Conservation (phyloP, 2,888 invertebrate species). For the Mamestra brassicae region DNA sequence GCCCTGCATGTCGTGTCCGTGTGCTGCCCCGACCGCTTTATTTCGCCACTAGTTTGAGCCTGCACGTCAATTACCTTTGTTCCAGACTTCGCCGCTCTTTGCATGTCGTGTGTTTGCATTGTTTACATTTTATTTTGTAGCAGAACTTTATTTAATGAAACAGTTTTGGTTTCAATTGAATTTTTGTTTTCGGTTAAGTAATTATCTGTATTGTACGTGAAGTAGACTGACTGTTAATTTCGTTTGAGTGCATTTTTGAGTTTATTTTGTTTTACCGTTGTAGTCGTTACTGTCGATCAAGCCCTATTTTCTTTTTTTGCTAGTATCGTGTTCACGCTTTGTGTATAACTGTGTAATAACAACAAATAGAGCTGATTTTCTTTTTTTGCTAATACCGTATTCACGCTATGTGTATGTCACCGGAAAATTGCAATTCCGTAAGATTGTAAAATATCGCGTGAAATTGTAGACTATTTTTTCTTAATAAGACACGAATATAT, state of each 20-base stretch:
- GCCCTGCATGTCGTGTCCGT: conserved; percentile 81
- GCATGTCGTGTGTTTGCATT: conserved; percentile 86
- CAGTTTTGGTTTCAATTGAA: conserved; percentile 67
- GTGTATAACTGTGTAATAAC: conserved; percentile 34
- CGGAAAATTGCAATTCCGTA: too few relatives aligned
- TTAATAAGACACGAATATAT: too few relatives aligned
- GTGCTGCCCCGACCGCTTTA: conserved; percentile 77
- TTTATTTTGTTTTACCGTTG: conserved; percentile 24
- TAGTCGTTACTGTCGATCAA: conserved; percentile 22
- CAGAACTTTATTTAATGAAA: conserved; percentile 72
- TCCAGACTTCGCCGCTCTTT: conserved; percentile 78
- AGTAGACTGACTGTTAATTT: conserved; percentile 63
- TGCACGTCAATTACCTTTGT: conserved; percentile 85
- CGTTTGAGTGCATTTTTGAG: conserved; percentile 61
- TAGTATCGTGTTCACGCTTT: conserved; percentile 45
- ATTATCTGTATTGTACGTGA: conserved; percentile 60
- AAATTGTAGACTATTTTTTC: too few relatives aligned
- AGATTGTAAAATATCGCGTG: too few relatives aligned
- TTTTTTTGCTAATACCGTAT: too few relatives aligned
- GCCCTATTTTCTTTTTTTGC: conserved; percentile 18
- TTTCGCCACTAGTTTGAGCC: conserved; percentile 80
- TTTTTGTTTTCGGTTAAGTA: conserved; percentile 72
- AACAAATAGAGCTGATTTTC: conserved; percentile 26
- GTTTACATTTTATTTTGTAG: conserved; percentile 78
- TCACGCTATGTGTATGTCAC: too few relatives aligned